Base-by-base conservation (phyloP, 1,140 invertebrate species). In the Uloborus diversus region DNA sequence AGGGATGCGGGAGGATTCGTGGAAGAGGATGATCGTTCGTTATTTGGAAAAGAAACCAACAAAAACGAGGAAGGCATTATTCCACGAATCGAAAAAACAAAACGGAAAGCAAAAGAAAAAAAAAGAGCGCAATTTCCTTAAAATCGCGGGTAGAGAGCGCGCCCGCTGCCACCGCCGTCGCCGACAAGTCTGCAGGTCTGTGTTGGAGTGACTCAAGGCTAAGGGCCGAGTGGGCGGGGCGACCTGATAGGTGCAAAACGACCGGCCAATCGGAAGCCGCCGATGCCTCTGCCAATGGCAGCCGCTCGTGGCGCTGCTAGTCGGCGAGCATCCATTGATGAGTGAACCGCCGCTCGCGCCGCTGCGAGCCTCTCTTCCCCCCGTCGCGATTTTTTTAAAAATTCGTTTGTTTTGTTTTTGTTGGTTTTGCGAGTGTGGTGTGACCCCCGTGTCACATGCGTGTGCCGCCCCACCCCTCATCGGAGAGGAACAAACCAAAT, bases 191-290 rank as follows among this genome's bases (percentile, higher is more conserved):
- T 78, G 61, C 25, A 66, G 49, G 37, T 64, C 42, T 57, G 61
- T 78, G 56, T 53, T 27, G 65, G 61, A 65, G 73, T 78, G 73
- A 78, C 20, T 78, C 73, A 78, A 61, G 73, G 51, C 32, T 53
- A 42, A n/a, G 17, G 25, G 51, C 5, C 14, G 47, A 78, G 51
- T 66, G 49, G 73, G 73, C 73, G 73, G 61, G 51, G 73, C 73
- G 73, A 78, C 73, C 73, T 78, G 73, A 78, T 78, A 78, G 73
- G 73, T 78, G 47, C 62, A 65, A 56, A 78, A 78, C 32, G 73
- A 65, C 30, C 27, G 32, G 25, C 73, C 73, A 78, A 78, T 78
- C 20, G 32, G 73, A 78, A 35, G 47, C 23, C 30, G 61, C 13
- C 37, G 17, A 20, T 11, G 17, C 66, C 62, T 78, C 73, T 51